phyloP scores from a whole-genome alignment of 2,888 invertebrate genomes.

The Blera fallax region DNA sequence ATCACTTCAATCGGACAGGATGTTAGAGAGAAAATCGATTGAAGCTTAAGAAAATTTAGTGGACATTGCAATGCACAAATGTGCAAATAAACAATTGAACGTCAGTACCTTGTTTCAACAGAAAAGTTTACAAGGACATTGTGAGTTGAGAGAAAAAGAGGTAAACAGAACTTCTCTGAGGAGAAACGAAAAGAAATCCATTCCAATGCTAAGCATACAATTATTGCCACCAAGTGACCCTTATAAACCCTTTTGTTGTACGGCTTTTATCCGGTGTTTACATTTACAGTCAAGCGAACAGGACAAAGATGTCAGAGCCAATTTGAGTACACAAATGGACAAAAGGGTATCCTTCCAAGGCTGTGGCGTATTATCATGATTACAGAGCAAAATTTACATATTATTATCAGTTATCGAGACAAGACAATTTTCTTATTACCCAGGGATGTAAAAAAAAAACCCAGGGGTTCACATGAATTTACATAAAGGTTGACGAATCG shows the following conservation, averaged over 20 bases:
- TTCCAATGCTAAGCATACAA: constrained; percentile 33
- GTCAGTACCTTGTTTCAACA: too few relatives aligned
- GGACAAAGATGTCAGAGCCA: constrained; percentile 63
- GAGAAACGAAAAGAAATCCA: neutral
- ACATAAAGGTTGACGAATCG: constrained; percentile 60
- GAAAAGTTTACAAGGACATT: neutral
- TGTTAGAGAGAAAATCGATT: neutral
- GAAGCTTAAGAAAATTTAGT: neutral
- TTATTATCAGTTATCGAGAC: constrained; percentile 70
- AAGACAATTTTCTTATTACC: constrained; percentile 69
- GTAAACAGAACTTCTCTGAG: neutral
- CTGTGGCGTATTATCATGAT: constrained; percentile 67
- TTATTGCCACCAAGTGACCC: constrained; percentile 65
- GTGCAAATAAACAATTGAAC: neutral
- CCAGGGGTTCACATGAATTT: constrained; percentile 43
- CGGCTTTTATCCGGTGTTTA: constrained; percentile 76
- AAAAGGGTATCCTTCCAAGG: constrained; percentile 24
- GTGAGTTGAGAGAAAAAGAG: neutral
- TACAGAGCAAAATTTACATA: constrained; percentile 58
- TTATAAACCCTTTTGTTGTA: constrained; percentile 68
- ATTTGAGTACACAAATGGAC: constrained; percentile 51
- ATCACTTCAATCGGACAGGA: neutral
- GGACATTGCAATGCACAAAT: constrained; percentile 8
- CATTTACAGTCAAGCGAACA: constrained; percentile 77
- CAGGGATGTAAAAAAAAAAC: constrained; percentile 39